Conservation (phyloP, 1,140 invertebrate genomes). For the Mylabris phalerata region DNA sequence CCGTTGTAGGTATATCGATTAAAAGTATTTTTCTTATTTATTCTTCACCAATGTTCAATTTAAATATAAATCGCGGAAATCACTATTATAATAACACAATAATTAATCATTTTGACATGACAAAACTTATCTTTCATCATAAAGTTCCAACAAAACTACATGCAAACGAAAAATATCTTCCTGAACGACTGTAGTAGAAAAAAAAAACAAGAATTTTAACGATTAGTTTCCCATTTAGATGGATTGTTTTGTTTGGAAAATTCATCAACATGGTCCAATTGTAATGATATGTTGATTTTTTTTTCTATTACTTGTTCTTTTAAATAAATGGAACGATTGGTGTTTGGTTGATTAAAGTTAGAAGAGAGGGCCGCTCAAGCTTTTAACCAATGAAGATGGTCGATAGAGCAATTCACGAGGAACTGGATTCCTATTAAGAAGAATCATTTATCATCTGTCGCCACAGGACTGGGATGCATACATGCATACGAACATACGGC, state of each 20-base stretch:
- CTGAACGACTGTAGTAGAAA: too few species aligned
- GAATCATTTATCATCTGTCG: conserved; percentile 39
- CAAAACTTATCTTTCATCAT: conserved; percentile 15
- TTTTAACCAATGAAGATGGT: conserved; percentile 31
- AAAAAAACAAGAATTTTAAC: too few species aligned
- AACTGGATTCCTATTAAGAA: conserved; percentile 35
- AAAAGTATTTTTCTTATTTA: too few species aligned
- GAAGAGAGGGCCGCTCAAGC: conserved; percentile 27
- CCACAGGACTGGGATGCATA: conserved; percentile 25
- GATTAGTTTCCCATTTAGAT: too few species aligned
- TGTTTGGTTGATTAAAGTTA: conserved; percentile 31
- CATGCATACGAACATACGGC: conserved; percentile 22
- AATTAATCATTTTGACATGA: conserved; percentile 15
- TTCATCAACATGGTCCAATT: neutral
- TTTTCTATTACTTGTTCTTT: conserved; percentile 2
- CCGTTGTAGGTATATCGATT: too few species aligned
- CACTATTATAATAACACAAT: conserved; percentile 14
- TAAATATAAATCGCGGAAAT: conserved; percentile 13
- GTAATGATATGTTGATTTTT: neutral
- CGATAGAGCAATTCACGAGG: conserved; percentile 30
- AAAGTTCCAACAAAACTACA: neutral
- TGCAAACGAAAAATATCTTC: too few species aligned
- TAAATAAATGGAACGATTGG: conserved; percentile 16
- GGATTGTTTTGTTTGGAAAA: too few species aligned
- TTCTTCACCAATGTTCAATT: neutral